Percentiles rank a stretch among this genome's conserved stretches.
Evolutionary conservation across 2,113 vertebrate species (phyloP).

Genomic region (Picathartes gymnocephalus): DNA sequence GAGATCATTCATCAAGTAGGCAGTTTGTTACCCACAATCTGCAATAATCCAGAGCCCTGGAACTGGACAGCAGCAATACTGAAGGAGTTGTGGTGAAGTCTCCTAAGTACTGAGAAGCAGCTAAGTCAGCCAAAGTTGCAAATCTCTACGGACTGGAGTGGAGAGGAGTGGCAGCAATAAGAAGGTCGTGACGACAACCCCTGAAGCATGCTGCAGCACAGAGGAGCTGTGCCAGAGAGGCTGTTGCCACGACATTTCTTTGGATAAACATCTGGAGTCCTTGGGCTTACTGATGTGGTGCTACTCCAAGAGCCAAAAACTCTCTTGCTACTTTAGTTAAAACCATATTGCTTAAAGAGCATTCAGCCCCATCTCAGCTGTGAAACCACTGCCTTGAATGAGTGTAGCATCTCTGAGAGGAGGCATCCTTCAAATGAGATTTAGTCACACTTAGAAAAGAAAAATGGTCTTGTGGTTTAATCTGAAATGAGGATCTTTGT

Average conservation of each 20-base stretch:
- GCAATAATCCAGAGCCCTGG: background rate
- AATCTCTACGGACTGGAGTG: background rate
- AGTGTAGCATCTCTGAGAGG: background rate
- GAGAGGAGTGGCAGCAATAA: background rate
- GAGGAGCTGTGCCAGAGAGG: background rate
- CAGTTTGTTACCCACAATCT: background rate
- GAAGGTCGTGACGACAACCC: background rate
- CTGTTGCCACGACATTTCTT: constrained; percentile 14
- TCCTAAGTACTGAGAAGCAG: background rate
- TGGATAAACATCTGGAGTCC: constrained; percentile 2
- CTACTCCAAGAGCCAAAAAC: background rate
- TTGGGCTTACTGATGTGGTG: background rate
- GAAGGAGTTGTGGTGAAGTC: background rate
- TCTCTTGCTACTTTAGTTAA: background rate
- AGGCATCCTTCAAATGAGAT: background rate
- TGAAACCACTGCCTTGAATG: background rate
- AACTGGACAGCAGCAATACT: background rate
- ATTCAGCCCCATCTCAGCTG: background rate
- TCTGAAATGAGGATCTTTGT: background rate
- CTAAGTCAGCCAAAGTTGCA: background rate
- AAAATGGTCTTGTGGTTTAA: background rate
- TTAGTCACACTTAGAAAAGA: background rate
- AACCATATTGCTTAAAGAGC: background rate
- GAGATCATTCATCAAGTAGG: background rate
- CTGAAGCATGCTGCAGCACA: background rate